These are phyloP conservation scores for Natrix natrix DNA, from an alignment of 2,797 vertebrate species.

Conservation along the genomic window DNA sequence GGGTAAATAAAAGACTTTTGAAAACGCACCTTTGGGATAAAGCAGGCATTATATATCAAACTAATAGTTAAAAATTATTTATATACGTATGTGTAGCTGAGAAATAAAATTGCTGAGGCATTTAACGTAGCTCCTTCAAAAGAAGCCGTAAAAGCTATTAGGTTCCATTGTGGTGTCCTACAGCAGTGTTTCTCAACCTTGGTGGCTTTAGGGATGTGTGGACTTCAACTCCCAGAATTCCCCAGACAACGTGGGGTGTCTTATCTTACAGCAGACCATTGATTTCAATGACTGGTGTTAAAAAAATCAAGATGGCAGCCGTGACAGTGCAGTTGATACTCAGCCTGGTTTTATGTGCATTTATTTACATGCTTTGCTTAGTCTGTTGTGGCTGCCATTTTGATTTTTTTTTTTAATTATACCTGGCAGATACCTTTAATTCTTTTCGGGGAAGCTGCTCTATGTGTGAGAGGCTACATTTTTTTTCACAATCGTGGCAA, in stretches of 20 bases:
- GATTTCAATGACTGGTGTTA: not conserved
- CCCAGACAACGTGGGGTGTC: not conserved
- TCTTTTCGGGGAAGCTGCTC: not conserved
- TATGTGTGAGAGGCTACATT: not conserved
- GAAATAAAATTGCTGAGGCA: not conserved
- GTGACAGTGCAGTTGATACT: not conserved
- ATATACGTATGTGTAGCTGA: not conserved
- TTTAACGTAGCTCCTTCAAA: not conserved
- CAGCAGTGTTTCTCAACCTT: not conserved
- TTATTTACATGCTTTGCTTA: not conserved
- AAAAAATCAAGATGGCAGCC: not conserved
- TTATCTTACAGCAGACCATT: not conserved
- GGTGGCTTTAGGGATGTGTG: too few relatives aligned
- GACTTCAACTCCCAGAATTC: not conserved
- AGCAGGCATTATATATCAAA: not conserved
- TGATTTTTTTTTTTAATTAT: not conserved
- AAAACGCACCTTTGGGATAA: not conserved
- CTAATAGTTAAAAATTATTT: not conserved
- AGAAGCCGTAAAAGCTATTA: conserved; percentile 1
- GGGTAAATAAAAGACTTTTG: too few relatives aligned
- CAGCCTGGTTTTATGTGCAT: not conserved
- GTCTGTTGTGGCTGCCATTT: not conserved
- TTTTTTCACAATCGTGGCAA: not conserved
- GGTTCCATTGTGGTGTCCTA: not conserved
- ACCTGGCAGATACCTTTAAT: not conserved